Conservation (phyloP, 2,113 vertebrate genomes). For the Vulpes ferrilata region DNA sequence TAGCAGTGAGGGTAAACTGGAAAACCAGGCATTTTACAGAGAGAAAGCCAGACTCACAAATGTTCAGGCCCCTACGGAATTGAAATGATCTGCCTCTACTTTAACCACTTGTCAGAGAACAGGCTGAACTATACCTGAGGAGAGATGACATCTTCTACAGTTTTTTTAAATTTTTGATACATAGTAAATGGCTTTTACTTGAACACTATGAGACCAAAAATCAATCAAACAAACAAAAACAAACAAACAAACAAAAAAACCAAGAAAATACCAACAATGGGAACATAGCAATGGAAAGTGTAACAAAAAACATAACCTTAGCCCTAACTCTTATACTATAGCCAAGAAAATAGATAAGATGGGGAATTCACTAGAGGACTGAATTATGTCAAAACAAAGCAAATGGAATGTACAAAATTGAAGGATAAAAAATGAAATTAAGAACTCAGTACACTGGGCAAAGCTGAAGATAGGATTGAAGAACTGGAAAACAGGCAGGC, state of each 20-base stretch:
- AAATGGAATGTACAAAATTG: not conserved
- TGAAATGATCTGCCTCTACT: not conserved
- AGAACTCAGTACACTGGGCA: not conserved
- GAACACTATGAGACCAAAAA: not conserved
- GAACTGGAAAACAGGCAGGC: not conserved
- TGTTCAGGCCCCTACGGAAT: accelerated
- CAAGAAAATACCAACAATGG: not conserved
- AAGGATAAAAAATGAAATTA: not conserved
- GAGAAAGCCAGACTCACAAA: accelerated
- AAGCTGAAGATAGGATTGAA: not conserved
- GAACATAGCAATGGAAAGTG: not conserved
- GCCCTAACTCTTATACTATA: not conserved
- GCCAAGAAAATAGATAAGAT: not conserved
- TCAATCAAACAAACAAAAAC: not conserved
- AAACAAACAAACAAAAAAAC: not conserved
- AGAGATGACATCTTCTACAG: not conserved
- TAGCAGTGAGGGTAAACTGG: not conserved
- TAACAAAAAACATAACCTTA: not conserved
- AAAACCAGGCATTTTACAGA: not conserved
- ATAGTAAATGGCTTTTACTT: not conserved
- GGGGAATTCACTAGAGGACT: not conserved
- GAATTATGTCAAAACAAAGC: not conserved
- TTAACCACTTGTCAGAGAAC: no score
- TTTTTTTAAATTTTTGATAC: not conserved
- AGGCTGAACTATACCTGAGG: accelerated